These are phyloP conservation scores for Drosophila hydei DNA, from an alignment of 1,140 invertebrate species.

Conservation along the genomic window DNA sequence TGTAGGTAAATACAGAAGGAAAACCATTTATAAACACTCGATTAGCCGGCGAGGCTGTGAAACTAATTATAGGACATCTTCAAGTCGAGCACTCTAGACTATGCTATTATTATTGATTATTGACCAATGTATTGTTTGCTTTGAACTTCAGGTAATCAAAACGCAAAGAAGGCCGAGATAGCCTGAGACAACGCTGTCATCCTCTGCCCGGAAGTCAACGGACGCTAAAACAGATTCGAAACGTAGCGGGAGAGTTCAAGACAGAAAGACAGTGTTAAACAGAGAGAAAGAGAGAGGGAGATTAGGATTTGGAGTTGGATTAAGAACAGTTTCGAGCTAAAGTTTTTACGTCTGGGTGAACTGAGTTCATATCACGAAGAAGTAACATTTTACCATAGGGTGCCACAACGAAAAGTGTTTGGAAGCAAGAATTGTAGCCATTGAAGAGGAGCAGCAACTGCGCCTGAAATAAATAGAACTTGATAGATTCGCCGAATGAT, in stretches of 20 bases:
- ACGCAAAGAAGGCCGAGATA: conserved; percentile 58
- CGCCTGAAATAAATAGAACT: conserved; percentile 17
- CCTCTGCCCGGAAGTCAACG: conserved; percentile 50
- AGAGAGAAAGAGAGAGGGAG: conserved; percentile 14
- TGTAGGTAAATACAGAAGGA: too few species aligned
- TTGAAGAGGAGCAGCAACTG: conserved; percentile 26
- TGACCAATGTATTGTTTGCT: neutral
- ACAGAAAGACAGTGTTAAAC: conserved; percentile 2
- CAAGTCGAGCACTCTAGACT: neutral
- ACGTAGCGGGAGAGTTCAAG: conserved; percentile 22
- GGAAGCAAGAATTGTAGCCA: neutral
- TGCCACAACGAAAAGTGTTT: conserved; percentile 45
- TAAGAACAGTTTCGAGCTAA: neutral
- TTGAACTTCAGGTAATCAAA: conserved; percentile 54
- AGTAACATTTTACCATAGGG: conserved; percentile 14
- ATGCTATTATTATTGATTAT: neutral
- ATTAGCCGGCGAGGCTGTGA: too few species aligned
- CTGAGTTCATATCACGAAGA: conserved; percentile 52
- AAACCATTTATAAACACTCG: too few species aligned
- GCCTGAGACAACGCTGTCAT: conserved; percentile 58
- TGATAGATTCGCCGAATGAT: conserved; percentile 8
- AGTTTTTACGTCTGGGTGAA: conserved; percentile 27
- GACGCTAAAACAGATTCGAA: conserved; percentile 38
- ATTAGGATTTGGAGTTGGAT: neutral
- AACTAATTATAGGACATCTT: neutral